Evolutionary conservation across 1,140 invertebrate species (phyloP).

Genomic region (Watersipora subatra): DNA sequence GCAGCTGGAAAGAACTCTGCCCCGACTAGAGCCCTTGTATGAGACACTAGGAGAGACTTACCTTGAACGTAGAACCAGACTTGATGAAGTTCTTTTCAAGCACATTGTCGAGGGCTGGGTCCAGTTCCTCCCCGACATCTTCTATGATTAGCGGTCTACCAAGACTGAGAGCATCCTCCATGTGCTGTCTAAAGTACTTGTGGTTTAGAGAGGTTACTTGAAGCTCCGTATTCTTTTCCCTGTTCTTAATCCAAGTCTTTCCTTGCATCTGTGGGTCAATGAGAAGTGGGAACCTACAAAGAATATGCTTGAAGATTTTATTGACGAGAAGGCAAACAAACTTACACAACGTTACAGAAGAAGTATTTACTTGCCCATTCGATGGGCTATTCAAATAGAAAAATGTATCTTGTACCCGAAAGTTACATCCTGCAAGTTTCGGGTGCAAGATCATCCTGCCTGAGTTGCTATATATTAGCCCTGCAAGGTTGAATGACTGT

Average conservation of each 20-base stretch:
- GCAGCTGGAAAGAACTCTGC: too few species aligned
- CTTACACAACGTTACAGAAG: too few species aligned
- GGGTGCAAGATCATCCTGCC: too few species aligned
- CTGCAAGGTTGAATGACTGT: too few species aligned
- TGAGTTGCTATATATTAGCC: too few species aligned
- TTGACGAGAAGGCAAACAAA: too few species aligned
- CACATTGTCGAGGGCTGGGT: constrained; percentile 90
- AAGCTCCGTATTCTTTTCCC: constrained; percentile 76
- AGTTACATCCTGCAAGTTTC: too few species aligned
- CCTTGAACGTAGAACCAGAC: constrained; percentile 87
- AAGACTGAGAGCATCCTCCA: constrained; percentile 84
- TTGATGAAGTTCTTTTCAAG: constrained; percentile 96
- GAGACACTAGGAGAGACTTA: constrained; percentile 38
- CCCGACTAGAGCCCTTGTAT: too few species aligned
- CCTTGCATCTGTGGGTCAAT: constrained; percentile 94
- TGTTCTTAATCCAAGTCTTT: constrained; percentile 93
- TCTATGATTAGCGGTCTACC: constrained; percentile 87
- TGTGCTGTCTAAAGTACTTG: constrained; percentile 86
- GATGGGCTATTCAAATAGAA: too few species aligned
- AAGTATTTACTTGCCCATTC: too few species aligned
- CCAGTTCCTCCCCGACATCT: constrained; percentile 83
- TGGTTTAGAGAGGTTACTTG: constrained; percentile 88
- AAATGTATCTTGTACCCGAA: too few species aligned
- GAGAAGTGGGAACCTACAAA: constrained; percentile 67
- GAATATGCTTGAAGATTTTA: too few species aligned